These are phyloP conservation scores for Drosophila antonietae DNA, from an alignment of 2,888 invertebrate genomes.

Conservation along the genomic window DNA sequence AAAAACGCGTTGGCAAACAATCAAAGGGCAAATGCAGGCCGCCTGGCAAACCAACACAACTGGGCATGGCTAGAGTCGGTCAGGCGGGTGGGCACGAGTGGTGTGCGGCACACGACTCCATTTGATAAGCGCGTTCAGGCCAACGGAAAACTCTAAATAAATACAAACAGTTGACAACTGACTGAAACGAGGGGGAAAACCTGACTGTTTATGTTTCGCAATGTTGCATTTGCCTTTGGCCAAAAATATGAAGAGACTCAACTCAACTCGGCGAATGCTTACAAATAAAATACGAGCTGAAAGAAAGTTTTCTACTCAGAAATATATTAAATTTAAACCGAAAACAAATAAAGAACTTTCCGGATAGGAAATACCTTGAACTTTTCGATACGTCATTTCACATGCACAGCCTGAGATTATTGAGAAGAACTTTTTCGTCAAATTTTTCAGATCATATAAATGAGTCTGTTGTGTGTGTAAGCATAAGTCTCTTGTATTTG, in stretches of 20 bases:
- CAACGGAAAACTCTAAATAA: constrained; percentile 13
- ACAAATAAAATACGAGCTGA: background rate
- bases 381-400: too few relatives aligned
- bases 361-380: background rate
- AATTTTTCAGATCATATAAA: too few relatives aligned
- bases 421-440: too few relatives aligned
- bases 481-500: background rate
- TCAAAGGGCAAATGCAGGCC: constrained; percentile 32
- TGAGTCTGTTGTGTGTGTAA: too few relatives aligned
- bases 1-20: constrained; percentile 31
- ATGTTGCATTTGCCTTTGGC: constrained; percentile 25
- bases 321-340: background rate
- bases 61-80: background rate
- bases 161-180: constrained; percentile 7
- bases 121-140: constrained; percentile 16
- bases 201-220: constrained; percentile 31
- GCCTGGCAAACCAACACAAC: background rate
- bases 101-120: constrained; percentile 6
- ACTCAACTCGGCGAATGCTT: background rate
- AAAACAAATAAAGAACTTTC: background rate
- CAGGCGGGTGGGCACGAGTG: background rate
- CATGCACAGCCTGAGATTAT: too few relatives aligned
- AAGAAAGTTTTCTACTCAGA: background rate
- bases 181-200: background rate
- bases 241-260: background rate